A percentile compares a stretch with the other conserved stretches of the same genome.
These are phyloP conservation scores for Hydrochoerus hydrochaeris DNA, from an alignment of 2,113 vertebrate species.

Conservation along the genomic window DNA sequence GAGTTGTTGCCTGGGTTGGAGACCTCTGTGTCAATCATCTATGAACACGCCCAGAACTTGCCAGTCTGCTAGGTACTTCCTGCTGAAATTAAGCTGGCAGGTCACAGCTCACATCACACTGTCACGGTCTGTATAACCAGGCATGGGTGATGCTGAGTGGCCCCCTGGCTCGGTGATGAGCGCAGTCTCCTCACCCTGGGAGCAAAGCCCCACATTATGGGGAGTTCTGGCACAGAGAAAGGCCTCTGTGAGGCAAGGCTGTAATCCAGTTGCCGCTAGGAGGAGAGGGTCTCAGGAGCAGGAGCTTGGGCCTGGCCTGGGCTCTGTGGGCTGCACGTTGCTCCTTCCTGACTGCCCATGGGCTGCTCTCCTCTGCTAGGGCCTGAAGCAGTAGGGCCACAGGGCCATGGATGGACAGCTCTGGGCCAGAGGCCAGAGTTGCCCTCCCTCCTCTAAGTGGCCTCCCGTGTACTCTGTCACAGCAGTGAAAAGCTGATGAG, in stretches of 20 bases:
- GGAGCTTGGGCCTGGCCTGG: neutral
- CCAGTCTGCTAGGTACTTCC: neutral
- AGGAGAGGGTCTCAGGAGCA: neutral
- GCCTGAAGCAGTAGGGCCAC: neutral
- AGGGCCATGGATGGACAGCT: neutral
- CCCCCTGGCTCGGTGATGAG: neutral
- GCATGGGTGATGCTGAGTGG: rapidly evolving
- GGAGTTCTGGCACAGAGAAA: neutral
- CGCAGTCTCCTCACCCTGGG: neutral
- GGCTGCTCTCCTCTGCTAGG: neutral
- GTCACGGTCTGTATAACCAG: neutral
- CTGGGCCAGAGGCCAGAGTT: neutral
- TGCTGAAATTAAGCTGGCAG: neutral
- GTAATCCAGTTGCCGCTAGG: neutral
- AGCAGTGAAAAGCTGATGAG: neutral
- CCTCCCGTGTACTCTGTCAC: neutral
- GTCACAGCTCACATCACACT: neutral
- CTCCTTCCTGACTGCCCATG: neutral
- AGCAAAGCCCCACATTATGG: neutral
- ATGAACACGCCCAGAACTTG: neutral
- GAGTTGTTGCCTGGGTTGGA: neutral
- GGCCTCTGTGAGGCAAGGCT: neutral
- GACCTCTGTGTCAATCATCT: neutral
- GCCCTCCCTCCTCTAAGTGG: neutral
- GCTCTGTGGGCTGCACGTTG: neutral